phyloP scores from a whole-genome alignment of 2,888 invertebrate species.

The Tachina fera region DNA sequence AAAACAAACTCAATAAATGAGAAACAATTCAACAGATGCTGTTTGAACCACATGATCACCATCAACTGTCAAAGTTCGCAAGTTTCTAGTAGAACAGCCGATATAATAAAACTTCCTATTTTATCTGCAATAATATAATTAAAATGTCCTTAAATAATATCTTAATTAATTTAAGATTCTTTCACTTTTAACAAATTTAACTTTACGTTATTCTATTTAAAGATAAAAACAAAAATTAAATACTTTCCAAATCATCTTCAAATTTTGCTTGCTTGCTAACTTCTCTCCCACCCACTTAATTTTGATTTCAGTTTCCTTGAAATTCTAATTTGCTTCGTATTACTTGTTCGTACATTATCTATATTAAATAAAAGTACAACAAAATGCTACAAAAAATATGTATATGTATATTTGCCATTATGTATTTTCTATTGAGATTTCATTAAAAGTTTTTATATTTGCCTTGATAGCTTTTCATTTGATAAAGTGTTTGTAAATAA shows the following conservation, averaged over 20 bases:
- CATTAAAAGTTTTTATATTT: constrained; percentile 61
- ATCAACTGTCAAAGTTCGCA: too few relatives aligned
- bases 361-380: constrained; percentile 6
- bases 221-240: not conserved
- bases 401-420: constrained; percentile 36
- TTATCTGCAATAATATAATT: too few relatives aligned
- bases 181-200: too few relatives aligned
- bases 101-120: too few relatives aligned
- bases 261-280: not conserved
- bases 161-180: too few relatives aligned
- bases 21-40: too few relatives aligned
- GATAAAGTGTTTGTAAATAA: constrained; percentile 43
- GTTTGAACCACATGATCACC: too few relatives aligned
- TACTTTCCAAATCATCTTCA: not conserved
- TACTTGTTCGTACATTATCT: constrained; percentile 29
- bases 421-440: constrained; percentile 59
- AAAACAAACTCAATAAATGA: too few relatives aligned
- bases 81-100: too few relatives aligned
- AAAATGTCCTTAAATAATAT: too few relatives aligned
- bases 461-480: constrained; percentile 44
- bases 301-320: constrained; percentile 8
- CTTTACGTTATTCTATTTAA: not conserved
- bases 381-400: not conserved
- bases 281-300: not conserved
- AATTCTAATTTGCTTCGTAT: constrained; percentile 7